Evolutionary conservation across 2,797 vertebrate genomes (phyloP).

Genomic region (Microctenopoma steveboyesi): DNA sequence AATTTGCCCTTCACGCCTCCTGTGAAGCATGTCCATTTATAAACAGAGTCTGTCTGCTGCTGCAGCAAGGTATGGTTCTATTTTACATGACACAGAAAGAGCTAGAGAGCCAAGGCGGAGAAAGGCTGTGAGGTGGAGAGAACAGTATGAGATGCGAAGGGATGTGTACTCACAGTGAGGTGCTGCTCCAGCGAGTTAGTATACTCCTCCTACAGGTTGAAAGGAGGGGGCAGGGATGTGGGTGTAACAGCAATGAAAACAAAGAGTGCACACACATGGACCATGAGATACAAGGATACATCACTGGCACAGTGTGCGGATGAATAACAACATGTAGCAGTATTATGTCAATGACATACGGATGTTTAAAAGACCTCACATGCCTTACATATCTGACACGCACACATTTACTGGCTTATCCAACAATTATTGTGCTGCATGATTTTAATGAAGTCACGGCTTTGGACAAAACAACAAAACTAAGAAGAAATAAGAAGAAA

Average conservation of each 20-base stretch:
- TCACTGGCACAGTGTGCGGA: constrained; percentile 66
- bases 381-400: neutral
- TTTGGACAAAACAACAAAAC: neutral
- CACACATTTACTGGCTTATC: constrained; percentile 4
- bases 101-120: constrained; percentile 26
- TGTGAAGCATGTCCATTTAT: constrained; percentile 27
- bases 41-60: constrained; percentile 63
- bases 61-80: constrained; percentile 42
- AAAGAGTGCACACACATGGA: constrained; percentile 74
- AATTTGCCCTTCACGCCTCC: constrained; percentile 12
- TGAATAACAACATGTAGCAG: constrained; percentile 50
- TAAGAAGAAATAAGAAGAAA: neutral
- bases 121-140: constrained; percentile 30
- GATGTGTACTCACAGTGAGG: constrained; percentile 92
- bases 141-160: constrained; percentile 55
- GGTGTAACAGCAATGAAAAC: constrained; percentile 72
- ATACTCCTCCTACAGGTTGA: constrained; percentile 88
- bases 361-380: neutral
- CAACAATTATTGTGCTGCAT: neutral
- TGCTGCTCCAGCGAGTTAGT: constrained; percentile 93
- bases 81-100: constrained; percentile 38
- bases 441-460: constrained; percentile 6
- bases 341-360: constrained; percentile 7
- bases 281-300: constrained; percentile 74
- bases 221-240: constrained; percentile 63